phyloP scores from a whole-genome alignment of 2,113 vertebrate genomes.

The Sakesphorus luctuosus region DNA sequence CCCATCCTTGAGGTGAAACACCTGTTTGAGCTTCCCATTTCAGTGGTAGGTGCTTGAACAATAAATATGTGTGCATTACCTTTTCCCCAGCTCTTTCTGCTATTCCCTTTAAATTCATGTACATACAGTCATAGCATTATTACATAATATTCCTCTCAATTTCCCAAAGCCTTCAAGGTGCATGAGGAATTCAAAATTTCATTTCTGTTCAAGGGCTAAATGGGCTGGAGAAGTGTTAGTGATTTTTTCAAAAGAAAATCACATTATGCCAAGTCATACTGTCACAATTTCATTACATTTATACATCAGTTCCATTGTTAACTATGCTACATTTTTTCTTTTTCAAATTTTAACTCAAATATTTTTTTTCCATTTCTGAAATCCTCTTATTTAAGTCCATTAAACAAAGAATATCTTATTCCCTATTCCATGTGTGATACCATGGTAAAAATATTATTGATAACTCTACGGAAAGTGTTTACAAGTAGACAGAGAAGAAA shows the following conservation, averaged over 20 bases:
- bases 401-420: background rate
- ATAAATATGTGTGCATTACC: background rate
- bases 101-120: background rate
- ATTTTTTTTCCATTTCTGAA: background rate
- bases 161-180: background rate
- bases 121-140: background rate
- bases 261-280: background rate
- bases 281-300: background rate
- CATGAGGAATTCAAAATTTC: background rate
- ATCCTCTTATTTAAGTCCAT: background rate
- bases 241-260: background rate
- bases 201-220: background rate
- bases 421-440: rapidly evolving
- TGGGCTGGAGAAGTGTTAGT: background rate
- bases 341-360: background rate
- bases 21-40: background rate
- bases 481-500: background rate
- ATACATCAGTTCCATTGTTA: background rate
- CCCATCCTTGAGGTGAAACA: background rate
- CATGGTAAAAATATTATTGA: background rate
- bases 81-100: background rate
- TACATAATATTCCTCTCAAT: background rate
- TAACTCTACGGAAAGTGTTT: background rate
- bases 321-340: background rate
- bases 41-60: background rate